Evolutionary conservation across 35 echinoderm and acorn worm genomes (phyloP).

Genomic region (Apostichopus californicus): DNA sequence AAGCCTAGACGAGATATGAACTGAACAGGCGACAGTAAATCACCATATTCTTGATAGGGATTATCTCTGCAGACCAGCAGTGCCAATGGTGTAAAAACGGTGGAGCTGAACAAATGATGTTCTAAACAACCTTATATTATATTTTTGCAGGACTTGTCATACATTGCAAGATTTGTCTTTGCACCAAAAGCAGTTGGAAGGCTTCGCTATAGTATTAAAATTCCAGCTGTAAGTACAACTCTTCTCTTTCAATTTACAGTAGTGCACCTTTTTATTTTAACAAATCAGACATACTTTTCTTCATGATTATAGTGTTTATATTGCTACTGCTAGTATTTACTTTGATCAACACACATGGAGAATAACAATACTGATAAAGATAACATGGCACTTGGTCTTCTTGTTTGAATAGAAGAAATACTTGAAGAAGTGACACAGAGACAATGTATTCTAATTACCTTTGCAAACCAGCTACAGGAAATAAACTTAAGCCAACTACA

Average conservation of each 20-base stretch:
- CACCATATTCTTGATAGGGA: no score
- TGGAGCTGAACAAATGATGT: not conserved
- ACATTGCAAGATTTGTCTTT: slow-evolving; percentile 8
- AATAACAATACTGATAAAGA: not conserved
- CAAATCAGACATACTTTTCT: no score
- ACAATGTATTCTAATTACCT: no score
- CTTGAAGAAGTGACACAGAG: no score
- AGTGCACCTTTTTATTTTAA: not conserved
- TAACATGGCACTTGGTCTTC: no score
- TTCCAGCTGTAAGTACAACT: not conserved
- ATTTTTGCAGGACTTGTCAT: not conserved
- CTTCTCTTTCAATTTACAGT: not conserved
- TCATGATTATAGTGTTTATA: not conserved
- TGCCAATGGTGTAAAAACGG: no score
- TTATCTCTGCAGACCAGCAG: no score
- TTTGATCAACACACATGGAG: not conserved
- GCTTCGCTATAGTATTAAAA: not conserved
- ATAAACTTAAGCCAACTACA: no score
- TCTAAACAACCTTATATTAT: not conserved
- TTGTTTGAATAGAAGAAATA: no score
- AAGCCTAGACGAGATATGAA: not conserved
- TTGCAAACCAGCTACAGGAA: no score
- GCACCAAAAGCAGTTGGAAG: not conserved
- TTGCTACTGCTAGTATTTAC: not conserved
- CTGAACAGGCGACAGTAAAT: not conserved